Percentiles rank a stretch among this genome's conserved stretches.
Evolutionary conservation across 2,797 vertebrate species (phyloP).

Genomic region (Antrozous pallidus): DNA sequence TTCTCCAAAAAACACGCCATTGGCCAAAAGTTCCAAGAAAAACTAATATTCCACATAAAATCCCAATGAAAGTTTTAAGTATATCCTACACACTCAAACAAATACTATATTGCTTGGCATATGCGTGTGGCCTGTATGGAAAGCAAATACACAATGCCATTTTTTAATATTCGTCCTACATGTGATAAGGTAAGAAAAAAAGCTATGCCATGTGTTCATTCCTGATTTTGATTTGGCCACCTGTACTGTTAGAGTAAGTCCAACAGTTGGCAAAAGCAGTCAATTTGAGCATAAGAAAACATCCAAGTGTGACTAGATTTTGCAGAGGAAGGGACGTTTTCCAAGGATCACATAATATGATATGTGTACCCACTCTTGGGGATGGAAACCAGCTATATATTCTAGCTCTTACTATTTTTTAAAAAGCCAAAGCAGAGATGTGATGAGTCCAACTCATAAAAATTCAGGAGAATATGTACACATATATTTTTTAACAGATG

Average conservation of each 20-base stretch:
- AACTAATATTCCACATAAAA: constrained; percentile 59
- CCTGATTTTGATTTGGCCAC: constrained; percentile 74
- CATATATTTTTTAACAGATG: constrained; percentile 63
- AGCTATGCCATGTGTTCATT: constrained; percentile 38
- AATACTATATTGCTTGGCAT: constrained; percentile 12
- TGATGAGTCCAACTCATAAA: constrained; percentile 76
- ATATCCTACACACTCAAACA: constrained; percentile 11
- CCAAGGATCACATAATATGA: constrained; percentile 76
- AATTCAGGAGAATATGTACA: constrained; percentile 63
- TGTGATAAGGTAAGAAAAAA: constrained; percentile 54
- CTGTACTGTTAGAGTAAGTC: constrained; percentile 62
- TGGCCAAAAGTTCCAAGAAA: constrained; percentile 58
- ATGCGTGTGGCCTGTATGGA: neutral
- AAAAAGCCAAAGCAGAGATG: constrained; percentile 63
- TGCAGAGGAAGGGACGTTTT: constrained; percentile 62
- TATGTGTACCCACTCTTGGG: constrained; percentile 70
- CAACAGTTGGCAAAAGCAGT: constrained; percentile 54
- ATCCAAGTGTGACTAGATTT: constrained; percentile 63
- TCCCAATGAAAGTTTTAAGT: neutral
- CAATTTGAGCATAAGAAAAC: constrained; percentile 69
- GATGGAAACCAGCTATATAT: constrained; percentile 75
- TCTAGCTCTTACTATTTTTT: constrained; percentile 69
- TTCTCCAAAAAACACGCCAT: constrained; percentile 41
- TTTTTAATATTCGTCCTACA: constrained; percentile 41
- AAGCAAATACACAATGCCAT: constrained; percentile 43